Evolutionary conservation across 2,888 invertebrate genomes (phyloP).

Genomic region (Mellilla xanthometata): DNA sequence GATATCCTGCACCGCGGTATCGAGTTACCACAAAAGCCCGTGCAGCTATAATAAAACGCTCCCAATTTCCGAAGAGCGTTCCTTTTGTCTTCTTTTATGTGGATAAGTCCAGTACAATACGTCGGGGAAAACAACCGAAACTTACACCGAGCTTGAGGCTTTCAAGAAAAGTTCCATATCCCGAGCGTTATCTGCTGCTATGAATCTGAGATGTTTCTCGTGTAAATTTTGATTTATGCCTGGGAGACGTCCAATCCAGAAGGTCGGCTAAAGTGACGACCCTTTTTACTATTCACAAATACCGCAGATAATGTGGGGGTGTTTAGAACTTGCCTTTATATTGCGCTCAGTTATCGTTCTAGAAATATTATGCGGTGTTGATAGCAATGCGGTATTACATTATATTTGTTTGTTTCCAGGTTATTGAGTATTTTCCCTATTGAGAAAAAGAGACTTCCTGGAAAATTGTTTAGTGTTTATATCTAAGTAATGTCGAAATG

Average conservation of each 20-base stretch:
- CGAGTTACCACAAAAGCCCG: not conserved
- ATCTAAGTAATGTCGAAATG: too few relatives aligned
- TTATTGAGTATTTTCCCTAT: too few relatives aligned
- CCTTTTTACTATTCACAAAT: constrained; percentile 52
- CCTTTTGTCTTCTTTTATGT: constrained; percentile 1
- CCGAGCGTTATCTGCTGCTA: constrained; percentile 35
- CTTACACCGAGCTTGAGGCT: constrained; percentile 13
- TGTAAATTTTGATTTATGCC: constrained; percentile 69
- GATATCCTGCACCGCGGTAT: constrained; percentile 1
- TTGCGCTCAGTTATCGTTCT: constrained; percentile 6
- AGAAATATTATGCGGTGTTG: not conserved
- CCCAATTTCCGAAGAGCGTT: constrained; percentile 10
- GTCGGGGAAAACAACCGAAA: constrained; percentile 15
- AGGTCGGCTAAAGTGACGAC: constrained; percentile 46
- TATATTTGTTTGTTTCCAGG: too few relatives aligned
- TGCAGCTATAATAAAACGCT: constrained; percentile 12
- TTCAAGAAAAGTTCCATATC: constrained; percentile 32
- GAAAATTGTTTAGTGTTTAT: too few relatives aligned
- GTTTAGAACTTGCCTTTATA: constrained; percentile 36
- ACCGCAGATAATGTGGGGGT: constrained; percentile 45
- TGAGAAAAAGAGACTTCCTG: too few relatives aligned
- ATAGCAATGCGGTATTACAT: too few relatives aligned
- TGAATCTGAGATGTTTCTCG: constrained; percentile 61
- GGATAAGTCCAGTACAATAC: constrained; percentile 12
- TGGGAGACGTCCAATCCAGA: constrained; percentile 45